Conservation (phyloP, 2,888 invertebrate genomes). For the Mythimna impura region DNA sequence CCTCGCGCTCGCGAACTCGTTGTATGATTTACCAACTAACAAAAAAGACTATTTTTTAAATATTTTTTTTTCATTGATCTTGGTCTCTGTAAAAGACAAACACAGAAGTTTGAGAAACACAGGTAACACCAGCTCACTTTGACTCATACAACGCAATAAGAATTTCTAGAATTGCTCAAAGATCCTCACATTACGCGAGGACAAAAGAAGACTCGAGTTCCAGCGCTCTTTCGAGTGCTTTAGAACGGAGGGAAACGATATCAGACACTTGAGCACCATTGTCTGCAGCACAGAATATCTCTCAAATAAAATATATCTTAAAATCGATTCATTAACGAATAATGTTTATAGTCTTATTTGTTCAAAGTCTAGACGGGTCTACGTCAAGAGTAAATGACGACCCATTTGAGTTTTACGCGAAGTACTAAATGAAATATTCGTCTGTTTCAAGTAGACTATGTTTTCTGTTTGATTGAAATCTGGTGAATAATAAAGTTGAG, state of each 20-base stretch:
- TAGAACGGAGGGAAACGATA: conserved; percentile 36
- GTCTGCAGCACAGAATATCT: conserved; percentile 33
- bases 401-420: conserved; percentile 14
- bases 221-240: conserved; percentile 41
- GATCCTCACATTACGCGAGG: conserved; percentile 52
- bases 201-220: conserved; percentile 60
- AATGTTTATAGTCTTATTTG: conserved; percentile 46
- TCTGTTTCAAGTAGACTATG: neutral
- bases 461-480: conserved; percentile 18
- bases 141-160: conserved; percentile 51
- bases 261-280: conserved; percentile 45
- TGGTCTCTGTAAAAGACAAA: neutral
- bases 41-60: too few relatives aligned
- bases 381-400: conserved; percentile 11
- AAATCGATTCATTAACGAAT: conserved; percentile 52
- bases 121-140: conserved; percentile 36
- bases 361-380: conserved; percentile 51
- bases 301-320: conserved; percentile 15
- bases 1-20: too few relatives aligned
- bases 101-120: conserved; percentile 29
- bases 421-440: conserved; percentile 10
- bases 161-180: conserved; percentile 56
- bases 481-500: conserved; percentile 26
- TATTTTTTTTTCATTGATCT: too few relatives aligned
- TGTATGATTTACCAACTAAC: too few relatives aligned